These are phyloP conservation scores for Ictalurus punctatus DNA, from an alignment of 2,113 vertebrate species.

Conservation along the genomic window DNA sequence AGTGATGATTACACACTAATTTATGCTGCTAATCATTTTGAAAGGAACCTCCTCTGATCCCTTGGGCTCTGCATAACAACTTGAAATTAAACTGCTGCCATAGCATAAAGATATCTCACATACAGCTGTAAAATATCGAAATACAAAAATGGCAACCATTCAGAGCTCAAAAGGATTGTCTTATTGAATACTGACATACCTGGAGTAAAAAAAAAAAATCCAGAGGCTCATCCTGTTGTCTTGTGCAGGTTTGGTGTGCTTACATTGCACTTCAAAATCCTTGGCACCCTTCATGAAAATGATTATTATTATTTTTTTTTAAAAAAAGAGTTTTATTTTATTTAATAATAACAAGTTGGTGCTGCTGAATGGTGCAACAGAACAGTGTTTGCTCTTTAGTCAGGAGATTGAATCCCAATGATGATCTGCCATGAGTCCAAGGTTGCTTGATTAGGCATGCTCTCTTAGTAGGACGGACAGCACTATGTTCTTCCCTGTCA, in stretches of 20 bases:
- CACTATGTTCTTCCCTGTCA: neutral
- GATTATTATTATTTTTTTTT: neutral
- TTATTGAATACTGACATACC: no score
- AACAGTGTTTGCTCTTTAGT: neutral
- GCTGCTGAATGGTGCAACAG: neutral
- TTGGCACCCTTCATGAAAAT: neutral
- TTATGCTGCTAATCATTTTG: conserved; percentile 66
- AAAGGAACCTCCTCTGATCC: conserved; percentile 48
- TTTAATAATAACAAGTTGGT: neutral
- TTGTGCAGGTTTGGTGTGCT: no score
- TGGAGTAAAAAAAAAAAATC: no score
- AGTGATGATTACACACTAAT: conserved; percentile 67
- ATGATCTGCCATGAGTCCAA: neutral
- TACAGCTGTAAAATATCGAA: neutral
- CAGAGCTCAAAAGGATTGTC: neutral
- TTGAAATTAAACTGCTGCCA: neutral
- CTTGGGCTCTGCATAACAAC: neutral
- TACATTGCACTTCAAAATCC: neutral
- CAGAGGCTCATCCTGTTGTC: no score
- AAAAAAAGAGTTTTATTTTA: neutral
- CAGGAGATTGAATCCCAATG: neutral
- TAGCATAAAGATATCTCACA: neutral
- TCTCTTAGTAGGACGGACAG: neutral
- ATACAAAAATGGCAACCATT: neutral
- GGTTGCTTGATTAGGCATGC: neutral